Percentiles rank a stretch among this genome's conserved stretches.
Evolutionary conservation across 2,888 invertebrate species (phyloP).

Genomic region (Ypsolopha sequella): DNA sequence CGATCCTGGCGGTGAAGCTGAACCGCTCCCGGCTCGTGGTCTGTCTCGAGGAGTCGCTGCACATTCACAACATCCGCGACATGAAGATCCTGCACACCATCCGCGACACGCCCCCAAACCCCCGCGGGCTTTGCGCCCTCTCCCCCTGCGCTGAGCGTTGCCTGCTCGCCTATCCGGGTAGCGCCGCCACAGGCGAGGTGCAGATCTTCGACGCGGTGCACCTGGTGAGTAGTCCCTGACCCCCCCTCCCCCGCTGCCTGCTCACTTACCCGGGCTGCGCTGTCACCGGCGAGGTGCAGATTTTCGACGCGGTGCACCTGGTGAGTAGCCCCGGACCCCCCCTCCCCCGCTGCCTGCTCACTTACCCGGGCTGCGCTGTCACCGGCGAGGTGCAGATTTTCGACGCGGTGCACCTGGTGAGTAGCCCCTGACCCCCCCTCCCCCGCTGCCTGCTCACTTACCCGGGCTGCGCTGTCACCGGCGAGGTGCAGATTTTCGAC

Average conservation of each 20-base stretch:
- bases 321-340: no score
- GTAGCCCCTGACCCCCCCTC: no score
- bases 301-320: no score
- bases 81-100: conserved; percentile 99
- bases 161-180: conserved; percentile 97
- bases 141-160: conserved; percentile 92
- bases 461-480: no score
- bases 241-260: not conserved
- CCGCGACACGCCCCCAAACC: conserved; percentile 97
- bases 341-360: no score
- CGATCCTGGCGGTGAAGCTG: conserved; percentile 94
- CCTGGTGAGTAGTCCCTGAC: conserved; percentile 70
- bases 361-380: no score
- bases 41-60: conserved; percentile 96
- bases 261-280: no score
- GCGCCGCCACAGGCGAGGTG: conserved; percentile 92
- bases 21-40: conserved; percentile 96
- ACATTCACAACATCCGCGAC: conserved; percentile 98
- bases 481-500: no score
- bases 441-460: no score
- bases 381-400: no score
- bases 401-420: no score
- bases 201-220: conserved; percentile 95
- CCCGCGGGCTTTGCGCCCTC: conserved; percentile 91
- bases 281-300: no score